These are phyloP conservation scores for Numida meleagris DNA, from an alignment of 2,113 vertebrate genomes.

Conservation along the genomic window DNA sequence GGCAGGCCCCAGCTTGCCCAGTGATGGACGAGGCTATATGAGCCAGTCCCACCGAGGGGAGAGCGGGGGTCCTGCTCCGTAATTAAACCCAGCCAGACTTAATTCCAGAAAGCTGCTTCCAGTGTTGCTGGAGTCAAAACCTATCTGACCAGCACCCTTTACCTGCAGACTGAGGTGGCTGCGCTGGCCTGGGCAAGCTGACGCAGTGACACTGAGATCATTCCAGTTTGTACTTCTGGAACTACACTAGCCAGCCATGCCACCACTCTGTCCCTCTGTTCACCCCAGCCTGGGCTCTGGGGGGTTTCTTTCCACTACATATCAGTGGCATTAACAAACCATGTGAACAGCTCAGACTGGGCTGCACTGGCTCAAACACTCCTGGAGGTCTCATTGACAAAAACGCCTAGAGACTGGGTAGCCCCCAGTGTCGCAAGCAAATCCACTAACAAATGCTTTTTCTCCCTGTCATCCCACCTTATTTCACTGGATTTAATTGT, in stretches of 20 bases:
- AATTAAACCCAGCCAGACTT: background rate
- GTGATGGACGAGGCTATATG: slow-evolving; percentile 82
- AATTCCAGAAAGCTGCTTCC: background rate
- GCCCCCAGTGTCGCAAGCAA: no score
- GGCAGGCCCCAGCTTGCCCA: slow-evolving; percentile 92
- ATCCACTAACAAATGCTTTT: background rate
- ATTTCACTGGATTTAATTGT: background rate
- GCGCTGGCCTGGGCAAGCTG: accelerated
- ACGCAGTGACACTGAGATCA: background rate
- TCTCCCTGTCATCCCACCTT: background rate
- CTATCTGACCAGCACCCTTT: background rate
- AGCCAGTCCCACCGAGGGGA: slow-evolving; percentile 67
- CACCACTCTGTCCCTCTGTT: no score
- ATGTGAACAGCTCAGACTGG: background rate
- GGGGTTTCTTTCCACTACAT: background rate
- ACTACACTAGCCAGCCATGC: no score
- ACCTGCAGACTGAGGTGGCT: accelerated
- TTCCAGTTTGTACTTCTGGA: background rate
- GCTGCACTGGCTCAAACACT: background rate
- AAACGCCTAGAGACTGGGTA: background rate
- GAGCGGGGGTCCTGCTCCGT: slow-evolving; percentile 13
- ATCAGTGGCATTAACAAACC: background rate
- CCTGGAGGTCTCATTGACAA: background rate
- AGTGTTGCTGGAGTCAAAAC: accelerated
- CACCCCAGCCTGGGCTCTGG: background rate